These are phyloP conservation scores for Rhopalosiphum padi DNA, from an alignment of 1,140 invertebrate genomes.

Conservation along the genomic window DNA sequence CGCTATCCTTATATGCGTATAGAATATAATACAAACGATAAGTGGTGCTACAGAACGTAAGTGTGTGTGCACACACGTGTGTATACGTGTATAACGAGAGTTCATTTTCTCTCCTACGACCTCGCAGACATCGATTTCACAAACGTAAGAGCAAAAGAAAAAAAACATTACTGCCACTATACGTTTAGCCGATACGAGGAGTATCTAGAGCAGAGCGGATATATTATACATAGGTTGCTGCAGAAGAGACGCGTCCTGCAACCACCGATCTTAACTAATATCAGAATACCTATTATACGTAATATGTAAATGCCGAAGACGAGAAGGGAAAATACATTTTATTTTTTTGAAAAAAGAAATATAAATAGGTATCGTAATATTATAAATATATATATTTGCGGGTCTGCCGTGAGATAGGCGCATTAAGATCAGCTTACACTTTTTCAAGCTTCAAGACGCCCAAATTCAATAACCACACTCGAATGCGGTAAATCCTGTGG, in stretches of 20 bases:
- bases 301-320: background rate
- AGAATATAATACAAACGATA: background rate
- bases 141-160: background rate
- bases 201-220: background rate
- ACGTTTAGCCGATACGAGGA: background rate
- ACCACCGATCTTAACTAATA: background rate
- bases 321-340: background rate
- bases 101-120: background rate
- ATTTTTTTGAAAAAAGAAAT: background rate
- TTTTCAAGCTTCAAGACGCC: conserved; percentile 37
- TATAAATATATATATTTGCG: background rate
- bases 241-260: background rate
- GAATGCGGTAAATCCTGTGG: background rate
- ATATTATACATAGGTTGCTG: background rate
- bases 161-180: background rate
- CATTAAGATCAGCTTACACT: background rate
- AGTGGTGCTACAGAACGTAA: background rate
- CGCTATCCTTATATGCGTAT: background rate
- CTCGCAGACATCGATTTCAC: background rate
- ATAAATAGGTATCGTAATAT: background rate
- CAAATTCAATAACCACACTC: conserved; percentile 54
- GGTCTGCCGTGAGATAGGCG: background rate
- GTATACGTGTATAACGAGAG: background rate
- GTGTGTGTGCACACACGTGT: background rate
- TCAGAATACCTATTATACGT: background rate